Percentiles rank a stretch among this genome's conserved stretches.
These are phyloP conservation scores for Coregonus clupeaformis DNA, from an alignment of 2,113 vertebrate genomes.

Conservation along the genomic window DNA sequence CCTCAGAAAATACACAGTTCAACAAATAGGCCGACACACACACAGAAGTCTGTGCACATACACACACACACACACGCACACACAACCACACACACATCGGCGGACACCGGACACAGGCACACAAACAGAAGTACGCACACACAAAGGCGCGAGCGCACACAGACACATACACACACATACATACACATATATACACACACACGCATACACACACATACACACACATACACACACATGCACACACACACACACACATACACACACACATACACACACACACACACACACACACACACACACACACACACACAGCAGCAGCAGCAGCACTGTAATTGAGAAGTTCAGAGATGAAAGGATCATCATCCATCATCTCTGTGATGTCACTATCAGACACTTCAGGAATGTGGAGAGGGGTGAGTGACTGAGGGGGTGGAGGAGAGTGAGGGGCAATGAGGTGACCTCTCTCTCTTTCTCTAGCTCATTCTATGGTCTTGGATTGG, in stretches of 20 bases:
- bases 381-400: slow-evolving; percentile 39
- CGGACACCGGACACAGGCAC: slow-evolving; percentile 29
- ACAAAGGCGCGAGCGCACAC: too few species aligned
- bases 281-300: slow-evolving; percentile 12
- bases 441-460: background rate
- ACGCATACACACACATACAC: too few species aligned
- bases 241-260: slow-evolving; percentile 30
- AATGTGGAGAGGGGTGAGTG: slow-evolving; percentile 40
- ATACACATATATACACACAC: too few species aligned
- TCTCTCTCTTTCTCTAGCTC: background rate
- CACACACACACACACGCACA: slow-evolving; percentile 7
- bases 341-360: slow-evolving; percentile 25
- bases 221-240: background rate
- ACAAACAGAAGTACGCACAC: too few species aligned
- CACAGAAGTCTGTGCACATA: slow-evolving; percentile 7
- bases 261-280: slow-evolving; percentile 18
- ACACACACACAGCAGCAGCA: background rate
- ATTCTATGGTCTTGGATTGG: background rate
- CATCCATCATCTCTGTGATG: slow-evolving; percentile 44
- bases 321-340: slow-evolving; percentile 24
- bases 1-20: background rate
- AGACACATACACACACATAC: too few species aligned
- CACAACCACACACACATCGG: slow-evolving; percentile 43
- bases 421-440: background rate
- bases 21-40: slow-evolving; percentile 5